Evolutionary conservation across 1,140 invertebrate species (phyloP).

Genomic region (Bombus confusus): DNA sequence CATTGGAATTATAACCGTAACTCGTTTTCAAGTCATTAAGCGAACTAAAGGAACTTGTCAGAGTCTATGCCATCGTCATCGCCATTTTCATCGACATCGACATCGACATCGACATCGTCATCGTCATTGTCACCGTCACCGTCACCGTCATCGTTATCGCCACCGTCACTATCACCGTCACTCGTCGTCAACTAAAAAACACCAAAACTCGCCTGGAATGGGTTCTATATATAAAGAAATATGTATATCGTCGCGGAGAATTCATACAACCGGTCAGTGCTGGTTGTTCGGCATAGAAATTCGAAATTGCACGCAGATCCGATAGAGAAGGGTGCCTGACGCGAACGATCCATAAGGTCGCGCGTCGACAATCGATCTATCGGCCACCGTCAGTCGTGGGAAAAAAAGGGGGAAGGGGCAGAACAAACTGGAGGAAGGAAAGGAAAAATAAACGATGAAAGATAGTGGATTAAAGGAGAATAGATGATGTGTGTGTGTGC

Average conservation of each 20-base stretch:
- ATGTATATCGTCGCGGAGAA: constrained; percentile 48
- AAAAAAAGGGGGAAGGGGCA: background rate
- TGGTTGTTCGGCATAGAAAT: constrained; percentile 47
- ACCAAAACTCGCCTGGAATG: constrained; percentile 61
- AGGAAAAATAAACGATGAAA: constrained; percentile 8
- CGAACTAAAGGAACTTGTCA: constrained; percentile 72
- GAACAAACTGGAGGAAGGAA: background rate
- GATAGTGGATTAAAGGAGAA: constrained; percentile 10
- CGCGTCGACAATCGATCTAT: constrained; percentile 16
- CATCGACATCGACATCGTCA: constrained; percentile 43
- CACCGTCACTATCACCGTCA: constrained; percentile 46
- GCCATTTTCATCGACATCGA: constrained; percentile 60
- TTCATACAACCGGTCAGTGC: constrained; percentile 21
- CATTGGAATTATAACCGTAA: constrained; percentile 79
- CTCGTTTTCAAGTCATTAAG: constrained; percentile 78
- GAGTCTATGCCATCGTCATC: constrained; percentile 71
- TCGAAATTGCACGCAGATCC: constrained; percentile 38
- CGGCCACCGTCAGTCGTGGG: constrained; percentile 8
- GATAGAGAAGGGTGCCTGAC: background rate
- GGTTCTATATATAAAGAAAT: constrained; percentile 32
- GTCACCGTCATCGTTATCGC: constrained; percentile 33
- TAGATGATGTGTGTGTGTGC: constrained; percentile 44
- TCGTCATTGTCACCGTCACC: constrained; percentile 33
- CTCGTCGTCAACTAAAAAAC: constrained; percentile 48
- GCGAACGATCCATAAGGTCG: constrained; percentile 24